Percentiles rank a stretch among this genome's conserved stretches.
Evolutionary conservation across 2,797 vertebrate species (phyloP).

Genomic region (Vultur gryphus): DNA sequence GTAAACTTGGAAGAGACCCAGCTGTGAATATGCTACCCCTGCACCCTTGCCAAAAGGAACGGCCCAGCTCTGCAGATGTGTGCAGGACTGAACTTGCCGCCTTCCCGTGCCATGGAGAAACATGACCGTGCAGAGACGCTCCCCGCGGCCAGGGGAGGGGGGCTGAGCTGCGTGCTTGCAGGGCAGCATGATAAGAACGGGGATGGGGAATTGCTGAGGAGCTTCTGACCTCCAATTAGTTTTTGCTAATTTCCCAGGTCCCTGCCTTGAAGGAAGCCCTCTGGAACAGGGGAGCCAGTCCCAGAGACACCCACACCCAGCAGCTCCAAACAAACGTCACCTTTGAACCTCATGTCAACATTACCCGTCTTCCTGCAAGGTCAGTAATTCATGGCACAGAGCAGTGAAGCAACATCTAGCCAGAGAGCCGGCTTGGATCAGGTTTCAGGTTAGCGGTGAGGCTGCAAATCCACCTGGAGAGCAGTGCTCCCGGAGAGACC

Average conservation of each 20-base stretch:
- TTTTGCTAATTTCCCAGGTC: not conserved
- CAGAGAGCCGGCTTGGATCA: not conserved
- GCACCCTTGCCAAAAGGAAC: not conserved
- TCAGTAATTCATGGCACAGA: not conserved
- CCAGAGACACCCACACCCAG: not conserved
- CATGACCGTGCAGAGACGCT: rapidly evolving
- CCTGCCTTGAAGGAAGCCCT: not conserved
- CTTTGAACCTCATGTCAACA: slow-evolving; percentile 38
- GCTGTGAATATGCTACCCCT: not conserved
- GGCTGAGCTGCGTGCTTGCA: not conserved
- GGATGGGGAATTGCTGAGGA: not conserved
- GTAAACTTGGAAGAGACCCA: slow-evolving; percentile 10
- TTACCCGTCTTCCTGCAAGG: not conserved
- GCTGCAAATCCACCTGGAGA: not conserved
- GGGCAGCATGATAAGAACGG: not conserved
- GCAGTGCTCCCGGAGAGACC: not conserved
- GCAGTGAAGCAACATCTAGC: not conserved
- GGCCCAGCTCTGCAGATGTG: not conserved
- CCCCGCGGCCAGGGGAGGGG: rapidly evolving
- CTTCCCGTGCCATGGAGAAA: not conserved
- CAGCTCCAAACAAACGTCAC: slow-evolving; percentile 22
- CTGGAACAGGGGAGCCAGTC: not conserved
- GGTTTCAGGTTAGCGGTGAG: not conserved
- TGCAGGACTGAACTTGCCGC: not conserved
- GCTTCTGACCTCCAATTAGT: not conserved